Percentiles rank a stretch among this genome's conserved stretches.
These are phyloP conservation scores for Xenus cinereus DNA, from an alignment of 2,113 vertebrate genomes.

Conservation along the genomic window DNA sequence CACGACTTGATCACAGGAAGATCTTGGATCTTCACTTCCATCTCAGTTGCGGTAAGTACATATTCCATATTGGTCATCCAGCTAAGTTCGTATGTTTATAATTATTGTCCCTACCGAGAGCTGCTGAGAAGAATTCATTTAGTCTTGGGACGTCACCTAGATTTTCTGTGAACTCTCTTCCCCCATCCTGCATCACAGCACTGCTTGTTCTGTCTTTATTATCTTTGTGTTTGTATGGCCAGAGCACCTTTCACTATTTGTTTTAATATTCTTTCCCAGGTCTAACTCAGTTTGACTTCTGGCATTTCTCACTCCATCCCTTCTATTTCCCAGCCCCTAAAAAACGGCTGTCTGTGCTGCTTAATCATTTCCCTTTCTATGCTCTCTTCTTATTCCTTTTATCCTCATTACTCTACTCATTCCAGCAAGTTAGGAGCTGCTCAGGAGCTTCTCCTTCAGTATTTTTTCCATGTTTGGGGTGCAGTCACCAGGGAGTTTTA, in stretches of 20 bases:
- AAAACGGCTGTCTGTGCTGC: not conserved
- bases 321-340: not conserved
- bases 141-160: not conserved
- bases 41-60: not conserved
- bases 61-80: not conserved
- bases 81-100: not conserved
- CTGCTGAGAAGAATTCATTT: not conserved
- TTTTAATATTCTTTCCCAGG: slow-evolving; percentile 17
- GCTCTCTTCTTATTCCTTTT: not conserved
- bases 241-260: slow-evolving; percentile 17
- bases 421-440: not conserved
- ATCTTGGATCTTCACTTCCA: not conserved
- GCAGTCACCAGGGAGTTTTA: not conserved
- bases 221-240: slow-evolving; percentile 14
- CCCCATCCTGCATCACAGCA: not conserved
- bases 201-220: slow-evolving; percentile 39
- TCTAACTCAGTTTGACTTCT: slow-evolving; percentile 15
- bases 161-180: not conserved
- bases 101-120: not conserved
- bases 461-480: not conserved
- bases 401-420: not conserved
- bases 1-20: not conserved
- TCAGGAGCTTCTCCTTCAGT: not conserved
- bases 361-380: not conserved
- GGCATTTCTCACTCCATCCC: slow-evolving; percentile 12